phyloP scores from a whole-genome alignment of 64 coral and sea anemone genomes.

The Acropora tenuis region DNA sequence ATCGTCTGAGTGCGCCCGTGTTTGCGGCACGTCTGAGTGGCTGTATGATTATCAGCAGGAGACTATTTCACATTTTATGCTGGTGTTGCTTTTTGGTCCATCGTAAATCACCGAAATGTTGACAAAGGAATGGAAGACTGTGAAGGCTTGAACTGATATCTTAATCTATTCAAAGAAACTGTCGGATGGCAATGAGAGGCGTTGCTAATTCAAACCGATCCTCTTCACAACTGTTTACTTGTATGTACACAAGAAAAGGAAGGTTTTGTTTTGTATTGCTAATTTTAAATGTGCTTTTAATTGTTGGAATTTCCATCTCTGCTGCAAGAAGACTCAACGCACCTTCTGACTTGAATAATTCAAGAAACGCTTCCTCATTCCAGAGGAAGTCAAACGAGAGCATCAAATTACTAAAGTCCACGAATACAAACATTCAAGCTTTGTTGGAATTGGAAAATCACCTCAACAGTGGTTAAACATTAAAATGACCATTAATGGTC shows the following conservation, averaged over 20 bases:
- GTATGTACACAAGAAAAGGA: not conserved
- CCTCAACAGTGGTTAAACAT: not conserved
- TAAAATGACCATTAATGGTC: not conserved
- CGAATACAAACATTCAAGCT: not conserved
- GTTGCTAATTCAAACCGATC: not conserved
- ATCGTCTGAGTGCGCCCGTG: no score
- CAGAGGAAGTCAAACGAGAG: not conserved
- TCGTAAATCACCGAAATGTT: not conserved
- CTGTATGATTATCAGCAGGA: no score
- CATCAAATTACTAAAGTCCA: not conserved
- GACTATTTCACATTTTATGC: not conserved
- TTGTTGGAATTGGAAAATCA: not conserved
- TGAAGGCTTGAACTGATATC: not conserved
- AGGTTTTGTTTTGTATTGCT: not conserved
- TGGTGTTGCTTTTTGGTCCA: not conserved
- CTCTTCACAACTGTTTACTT: not conserved
- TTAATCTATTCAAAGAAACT: not conserved
- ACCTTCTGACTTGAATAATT: not conserved
- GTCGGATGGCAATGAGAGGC: not conserved
- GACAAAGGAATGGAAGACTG: not conserved
- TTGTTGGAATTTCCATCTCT: slow-evolving; percentile 5
- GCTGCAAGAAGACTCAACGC: not conserved
- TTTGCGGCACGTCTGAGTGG: no score
- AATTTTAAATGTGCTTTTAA: slow-evolving; percentile 12
- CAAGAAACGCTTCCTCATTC: not conserved